phyloP scores from a whole-genome alignment of 2,888 invertebrate genomes.

The Agrotis ipsilon region DNA sequence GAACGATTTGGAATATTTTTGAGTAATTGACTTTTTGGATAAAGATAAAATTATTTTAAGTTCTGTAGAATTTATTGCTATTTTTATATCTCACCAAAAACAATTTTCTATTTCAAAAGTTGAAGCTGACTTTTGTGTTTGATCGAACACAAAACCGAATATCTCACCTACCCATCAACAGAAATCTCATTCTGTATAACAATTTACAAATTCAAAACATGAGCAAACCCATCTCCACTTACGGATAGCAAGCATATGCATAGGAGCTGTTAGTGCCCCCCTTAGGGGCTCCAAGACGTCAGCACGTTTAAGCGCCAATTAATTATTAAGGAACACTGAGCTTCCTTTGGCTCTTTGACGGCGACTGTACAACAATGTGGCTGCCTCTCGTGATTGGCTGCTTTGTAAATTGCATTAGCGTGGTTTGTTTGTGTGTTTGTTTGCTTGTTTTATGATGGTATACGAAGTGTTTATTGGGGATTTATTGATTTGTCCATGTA shows the following conservation, averaged over 20 bases:
- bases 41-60: too few species aligned
- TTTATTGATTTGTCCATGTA: slow-evolving; percentile 19
- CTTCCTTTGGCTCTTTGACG: slow-evolving; percentile 90
- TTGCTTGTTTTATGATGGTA: slow-evolving; percentile 45
- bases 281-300: slow-evolving; percentile 86
- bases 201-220: slow-evolving; percentile 71
- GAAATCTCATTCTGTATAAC: slow-evolving; percentile 60
- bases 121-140: too few species aligned
- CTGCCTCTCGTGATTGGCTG: slow-evolving; percentile 87
- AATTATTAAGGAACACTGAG: slow-evolving; percentile 88
- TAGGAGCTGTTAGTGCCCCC: slow-evolving; percentile 84
- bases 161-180: slow-evolving; percentile 40
- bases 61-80: too few species aligned
- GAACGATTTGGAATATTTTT: background rate
- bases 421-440: slow-evolving; percentile 75
- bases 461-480: slow-evolving; percentile 27
- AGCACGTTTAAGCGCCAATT: slow-evolving; percentile 89
- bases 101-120: background rate
- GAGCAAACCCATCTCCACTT: slow-evolving; percentile 74
- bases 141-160: slow-evolving; percentile 21
- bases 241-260: slow-evolving; percentile 78
- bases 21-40: slow-evolving; percentile 7
- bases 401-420: slow-evolving; percentile 87
- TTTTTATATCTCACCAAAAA: background rate
- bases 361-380: slow-evolving; percentile 88